Conservation (phyloP, 2,797 vertebrate genomes). For the Sciaenops ocellatus region DNA sequence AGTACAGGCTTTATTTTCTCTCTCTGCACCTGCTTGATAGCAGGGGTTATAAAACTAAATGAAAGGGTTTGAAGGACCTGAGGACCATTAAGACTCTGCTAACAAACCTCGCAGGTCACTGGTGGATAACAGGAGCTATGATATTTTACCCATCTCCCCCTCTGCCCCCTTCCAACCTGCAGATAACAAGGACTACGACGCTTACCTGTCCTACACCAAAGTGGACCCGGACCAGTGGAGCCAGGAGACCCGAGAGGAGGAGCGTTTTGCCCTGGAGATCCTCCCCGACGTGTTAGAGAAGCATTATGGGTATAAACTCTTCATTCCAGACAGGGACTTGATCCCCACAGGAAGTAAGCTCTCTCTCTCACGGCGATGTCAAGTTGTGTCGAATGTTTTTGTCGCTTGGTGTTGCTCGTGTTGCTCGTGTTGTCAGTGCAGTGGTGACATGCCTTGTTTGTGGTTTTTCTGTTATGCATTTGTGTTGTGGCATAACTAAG, state of each 20-base stretch:
- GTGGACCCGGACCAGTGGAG: slow-evolving; percentile 99
- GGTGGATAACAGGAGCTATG: slow-evolving; percentile 90
- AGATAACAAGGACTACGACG: slow-evolving; percentile 99
- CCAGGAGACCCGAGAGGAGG: slow-evolving; percentile 97
- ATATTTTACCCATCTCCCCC: slow-evolving; percentile 85
- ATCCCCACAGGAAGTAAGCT: slow-evolving; percentile 99
- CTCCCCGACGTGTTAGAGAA: slow-evolving; percentile 99
- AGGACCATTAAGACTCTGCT: slow-evolving; percentile 12
- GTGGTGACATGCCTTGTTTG: slow-evolving; percentile 69
- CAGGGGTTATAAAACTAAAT: slow-evolving; percentile 15
- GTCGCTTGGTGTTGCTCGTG: slow-evolving; percentile 74
- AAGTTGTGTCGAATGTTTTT: slow-evolving; percentile 73
- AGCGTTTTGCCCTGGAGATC: slow-evolving; percentile 98
- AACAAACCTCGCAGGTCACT: slow-evolving; percentile 16
- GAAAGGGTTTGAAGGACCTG: slow-evolving; percentile 16
- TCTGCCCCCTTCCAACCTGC: slow-evolving; percentile 79
- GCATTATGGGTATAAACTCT: slow-evolving; percentile 98
- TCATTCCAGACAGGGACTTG: slow-evolving; percentile 99
- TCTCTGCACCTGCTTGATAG: slow-evolving; percentile 12
- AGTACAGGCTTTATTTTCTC: slow-evolving; percentile 24
- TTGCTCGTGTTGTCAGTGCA: slow-evolving; percentile 60
- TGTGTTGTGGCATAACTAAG: slow-evolving; percentile 62
- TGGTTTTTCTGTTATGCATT: slow-evolving; percentile 59
- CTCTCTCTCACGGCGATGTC: slow-evolving; percentile 77
- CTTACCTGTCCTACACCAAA: slow-evolving; percentile 98